These are phyloP conservation scores for Suricata suricatta DNA, from an alignment of 2,113 vertebrate genomes.

Conservation along the genomic window DNA sequence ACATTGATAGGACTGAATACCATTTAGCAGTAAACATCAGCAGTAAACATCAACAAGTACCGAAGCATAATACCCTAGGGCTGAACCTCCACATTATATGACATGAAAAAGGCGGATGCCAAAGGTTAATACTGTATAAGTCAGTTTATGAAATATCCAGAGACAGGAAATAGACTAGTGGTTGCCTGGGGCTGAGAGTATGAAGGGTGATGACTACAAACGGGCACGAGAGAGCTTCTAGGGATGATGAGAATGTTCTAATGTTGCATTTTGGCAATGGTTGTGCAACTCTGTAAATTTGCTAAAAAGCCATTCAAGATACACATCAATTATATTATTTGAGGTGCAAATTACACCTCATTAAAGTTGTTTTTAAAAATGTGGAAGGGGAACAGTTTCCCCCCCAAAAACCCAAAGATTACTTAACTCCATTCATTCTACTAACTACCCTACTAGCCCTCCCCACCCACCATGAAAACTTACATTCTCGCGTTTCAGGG, in stretches of 20 bases:
- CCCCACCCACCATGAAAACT: neutral
- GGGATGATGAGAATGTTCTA: neutral
- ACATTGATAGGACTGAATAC: neutral
- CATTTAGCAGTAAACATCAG: neutral
- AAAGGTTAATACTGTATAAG: neutral
- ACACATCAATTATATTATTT: neutral
- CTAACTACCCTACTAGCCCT: neutral
- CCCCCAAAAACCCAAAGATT: neutral
- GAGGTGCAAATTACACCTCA: neutral
- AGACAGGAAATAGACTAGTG: neutral
- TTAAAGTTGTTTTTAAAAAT: neutral
- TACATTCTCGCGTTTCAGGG: neutral
- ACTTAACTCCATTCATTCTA: neutral
- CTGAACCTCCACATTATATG: neutral
- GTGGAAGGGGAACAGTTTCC: neutral
- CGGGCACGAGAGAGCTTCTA: neutral
- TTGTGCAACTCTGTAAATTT: neutral
- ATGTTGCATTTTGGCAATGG: neutral
- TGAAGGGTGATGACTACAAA: neutral
- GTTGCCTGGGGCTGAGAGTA: accelerated
- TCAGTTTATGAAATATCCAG: neutral
- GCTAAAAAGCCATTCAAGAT: neutral
- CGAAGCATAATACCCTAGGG: too few relatives aligned
- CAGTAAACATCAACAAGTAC: too few relatives aligned
- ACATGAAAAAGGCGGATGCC: neutral